A percentile compares a stretch with the other conserved stretches of the same genome.
Conservation (phyloP, 2,888 invertebrate species). For the Lepidocyrtoides sp. region DNA sequence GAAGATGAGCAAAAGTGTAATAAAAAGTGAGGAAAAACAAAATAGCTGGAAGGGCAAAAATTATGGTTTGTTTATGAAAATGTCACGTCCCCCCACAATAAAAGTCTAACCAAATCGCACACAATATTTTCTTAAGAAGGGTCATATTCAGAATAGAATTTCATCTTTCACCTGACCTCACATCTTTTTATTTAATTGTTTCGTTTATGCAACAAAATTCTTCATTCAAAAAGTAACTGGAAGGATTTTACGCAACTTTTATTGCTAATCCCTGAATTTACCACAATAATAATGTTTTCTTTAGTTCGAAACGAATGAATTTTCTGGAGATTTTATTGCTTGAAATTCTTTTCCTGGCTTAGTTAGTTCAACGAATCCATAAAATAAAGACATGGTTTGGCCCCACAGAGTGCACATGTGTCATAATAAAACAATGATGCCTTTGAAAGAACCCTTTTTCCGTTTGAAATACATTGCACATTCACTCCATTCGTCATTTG, state of each 20-base stretch:
- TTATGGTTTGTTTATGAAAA: slow-evolving; percentile 34
- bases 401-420: slow-evolving; percentile 29
- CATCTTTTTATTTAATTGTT: too few species aligned
- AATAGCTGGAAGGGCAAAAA: not conserved
- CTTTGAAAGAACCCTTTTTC: slow-evolving; percentile 31
- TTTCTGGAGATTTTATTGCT: not conserved
- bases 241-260: not conserved
- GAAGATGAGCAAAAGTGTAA: not conserved
- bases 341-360: not conserved
- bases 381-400: not conserved
- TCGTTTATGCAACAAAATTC: too few species aligned
- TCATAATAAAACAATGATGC: not conserved
- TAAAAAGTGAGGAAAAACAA: not conserved
- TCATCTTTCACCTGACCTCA: not conserved
- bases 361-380: slow-evolving; percentile 14
- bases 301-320: not conserved
- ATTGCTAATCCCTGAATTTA: not conserved
- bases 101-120: not conserved
- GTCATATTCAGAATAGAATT: not conserved
- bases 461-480: not conserved
- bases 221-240: too few species aligned
- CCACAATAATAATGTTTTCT: not conserved
- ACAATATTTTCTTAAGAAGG: not conserved
- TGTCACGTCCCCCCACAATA: slow-evolving; percentile 50
- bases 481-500: not conserved